A percentile compares a stretch with the other conserved stretches of the same genome.
Conservation (phyloP, 2,113 vertebrate genomes). For the Lagopus muta region DNA sequence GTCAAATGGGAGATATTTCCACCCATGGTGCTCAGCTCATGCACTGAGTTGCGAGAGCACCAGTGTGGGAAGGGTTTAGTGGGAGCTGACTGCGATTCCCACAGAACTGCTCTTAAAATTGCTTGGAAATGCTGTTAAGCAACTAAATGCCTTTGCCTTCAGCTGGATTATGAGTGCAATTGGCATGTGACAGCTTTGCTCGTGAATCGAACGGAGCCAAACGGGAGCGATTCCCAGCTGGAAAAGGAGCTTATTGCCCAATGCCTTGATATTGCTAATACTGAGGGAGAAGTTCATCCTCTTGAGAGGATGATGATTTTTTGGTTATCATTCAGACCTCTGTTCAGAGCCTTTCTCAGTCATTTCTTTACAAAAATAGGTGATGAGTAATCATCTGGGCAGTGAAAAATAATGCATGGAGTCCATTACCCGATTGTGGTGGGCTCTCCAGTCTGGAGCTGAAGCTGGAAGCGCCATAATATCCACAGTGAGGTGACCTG, state of each 20-base stretch:
- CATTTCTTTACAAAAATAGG: background rate
- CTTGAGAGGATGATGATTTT: background rate
- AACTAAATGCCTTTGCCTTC: background rate
- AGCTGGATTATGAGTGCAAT: background rate
- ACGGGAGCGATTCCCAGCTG: background rate
- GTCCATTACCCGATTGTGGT: background rate
- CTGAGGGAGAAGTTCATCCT: background rate
- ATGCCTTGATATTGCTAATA: background rate
- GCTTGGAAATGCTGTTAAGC: background rate
- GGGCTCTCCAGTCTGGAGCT: background rate
- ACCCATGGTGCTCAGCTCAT: background rate
- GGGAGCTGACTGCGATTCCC: background rate
- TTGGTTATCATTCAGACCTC: background rate
- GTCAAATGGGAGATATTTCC: background rate
- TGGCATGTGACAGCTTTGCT: background rate
- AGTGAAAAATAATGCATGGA: background rate
- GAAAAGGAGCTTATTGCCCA: background rate
- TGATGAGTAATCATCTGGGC: background rate
- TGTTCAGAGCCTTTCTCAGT: background rate
- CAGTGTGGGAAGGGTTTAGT: background rate
- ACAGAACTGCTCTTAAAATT: background rate
- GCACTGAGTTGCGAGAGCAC: background rate
- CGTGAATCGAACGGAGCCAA: accelerated
- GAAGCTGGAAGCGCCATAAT: background rate
- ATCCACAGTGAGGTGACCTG: background rate